Percentiles rank a stretch among this genome's conserved stretches.
Conservation (phyloP, 2,113 vertebrate species). For the Ochotona curzoniae region DNA sequence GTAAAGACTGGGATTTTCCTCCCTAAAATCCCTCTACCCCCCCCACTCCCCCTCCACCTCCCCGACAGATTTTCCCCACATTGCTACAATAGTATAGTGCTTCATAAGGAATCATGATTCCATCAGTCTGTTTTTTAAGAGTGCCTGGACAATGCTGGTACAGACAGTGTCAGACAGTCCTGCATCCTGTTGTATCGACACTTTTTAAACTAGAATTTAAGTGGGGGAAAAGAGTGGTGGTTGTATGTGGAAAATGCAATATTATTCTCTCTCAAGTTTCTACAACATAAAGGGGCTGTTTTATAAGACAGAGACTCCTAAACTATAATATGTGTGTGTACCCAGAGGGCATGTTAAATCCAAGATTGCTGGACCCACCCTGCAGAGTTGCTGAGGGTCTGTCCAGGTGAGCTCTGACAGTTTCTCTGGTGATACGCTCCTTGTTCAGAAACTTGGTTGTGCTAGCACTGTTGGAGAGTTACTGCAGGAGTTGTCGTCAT, state of each 20-base stretch:
- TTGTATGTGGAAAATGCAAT: not conserved
- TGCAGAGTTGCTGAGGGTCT: not conserved
- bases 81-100: too few relatives aligned
- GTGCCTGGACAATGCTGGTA: too few relatives aligned
- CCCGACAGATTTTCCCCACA: too few relatives aligned
- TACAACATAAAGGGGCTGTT: not conserved
- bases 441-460: not conserved
- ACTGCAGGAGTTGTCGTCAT: not conserved
- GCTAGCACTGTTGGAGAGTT: not conserved
- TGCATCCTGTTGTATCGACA: too few relatives aligned
- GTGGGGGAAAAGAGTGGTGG: not conserved
- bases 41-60: too few relatives aligned
- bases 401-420: not conserved
- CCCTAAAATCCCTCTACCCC: too few relatives aligned
- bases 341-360: not conserved
- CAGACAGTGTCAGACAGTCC: too few relatives aligned
- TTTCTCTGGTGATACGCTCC: not conserved
- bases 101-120: too few relatives aligned
- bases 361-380: not conserved
- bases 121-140: too few relatives aligned
- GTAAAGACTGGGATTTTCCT: too few relatives aligned
- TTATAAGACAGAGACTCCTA: not conserved
- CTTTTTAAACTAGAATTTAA: not conserved
- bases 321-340: not conserved
- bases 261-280: not conserved